A percentile compares a stretch with the other conserved stretches of the same genome.
Evolutionary conservation across 2,888 invertebrate genomes (phyloP).

Genomic region (Sabellastarte sp.): DNA sequence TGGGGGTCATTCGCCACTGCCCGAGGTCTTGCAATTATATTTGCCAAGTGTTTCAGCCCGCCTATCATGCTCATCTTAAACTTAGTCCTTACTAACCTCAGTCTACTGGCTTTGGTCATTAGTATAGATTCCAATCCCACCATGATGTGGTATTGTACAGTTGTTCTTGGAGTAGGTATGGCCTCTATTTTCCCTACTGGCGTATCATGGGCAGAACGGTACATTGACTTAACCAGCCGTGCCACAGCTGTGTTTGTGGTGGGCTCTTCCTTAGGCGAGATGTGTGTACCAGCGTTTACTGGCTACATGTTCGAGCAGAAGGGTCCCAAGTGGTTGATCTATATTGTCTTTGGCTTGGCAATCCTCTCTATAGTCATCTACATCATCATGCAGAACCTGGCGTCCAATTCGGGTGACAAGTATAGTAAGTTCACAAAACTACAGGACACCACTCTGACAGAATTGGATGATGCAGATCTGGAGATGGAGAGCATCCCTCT

Average conservation of each 20-base stretch:
- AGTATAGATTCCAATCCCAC: constrained; percentile 10
- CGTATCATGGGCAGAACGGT: constrained; percentile 60
- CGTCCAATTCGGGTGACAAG: constrained; percentile 39
- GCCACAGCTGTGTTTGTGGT: constrained; percentile 59
- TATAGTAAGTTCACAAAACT: constrained; percentile 10
- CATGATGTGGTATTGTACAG: constrained; percentile 56
- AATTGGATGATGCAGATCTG: neutral
- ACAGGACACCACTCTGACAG: neutral
- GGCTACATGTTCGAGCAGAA: constrained; percentile 53
- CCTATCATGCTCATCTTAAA: constrained; percentile 56
- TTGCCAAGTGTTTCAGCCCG: constrained; percentile 55
- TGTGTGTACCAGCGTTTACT: constrained; percentile 56
- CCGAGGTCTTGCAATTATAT: constrained; percentile 58
- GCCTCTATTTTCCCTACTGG: constrained; percentile 61
- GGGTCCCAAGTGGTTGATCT: constrained; percentile 55
- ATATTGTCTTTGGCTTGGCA: constrained; percentile 46
- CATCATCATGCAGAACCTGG: constrained; percentile 51
- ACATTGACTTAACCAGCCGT: constrained; percentile 59
- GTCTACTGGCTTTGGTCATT: constrained; percentile 49
- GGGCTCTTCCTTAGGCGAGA: constrained; percentile 60
- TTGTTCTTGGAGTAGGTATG: constrained; percentile 59
- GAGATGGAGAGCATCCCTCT: neutral
- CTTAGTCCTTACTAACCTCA: constrained; percentile 42
- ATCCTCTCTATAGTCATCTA: constrained; percentile 45
- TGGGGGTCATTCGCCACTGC: constrained; percentile 60